These are phyloP conservation scores for Thymelicus lineola DNA, from an alignment of 2,888 invertebrate genomes.

Conservation along the genomic window DNA sequence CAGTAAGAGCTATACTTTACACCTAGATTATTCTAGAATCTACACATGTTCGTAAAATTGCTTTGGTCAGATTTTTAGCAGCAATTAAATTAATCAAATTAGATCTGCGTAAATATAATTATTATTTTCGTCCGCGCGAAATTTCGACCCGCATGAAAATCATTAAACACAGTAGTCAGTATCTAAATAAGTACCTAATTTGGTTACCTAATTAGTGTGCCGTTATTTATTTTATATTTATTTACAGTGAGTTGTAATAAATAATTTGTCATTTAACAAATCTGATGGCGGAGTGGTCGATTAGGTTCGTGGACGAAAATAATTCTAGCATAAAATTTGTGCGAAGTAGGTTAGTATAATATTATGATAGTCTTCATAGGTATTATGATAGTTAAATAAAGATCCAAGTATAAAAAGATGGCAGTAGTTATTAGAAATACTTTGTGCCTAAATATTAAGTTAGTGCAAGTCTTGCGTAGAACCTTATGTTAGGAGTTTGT, in stretches of 20 bases:
- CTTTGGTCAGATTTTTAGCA: constrained; percentile 14
- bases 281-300: neutral
- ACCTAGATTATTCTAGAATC: constrained; percentile 6
- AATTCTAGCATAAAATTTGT: constrained; percentile 1
- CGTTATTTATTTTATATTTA: too few relatives aligned
- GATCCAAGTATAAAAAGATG: constrained; percentile 7
- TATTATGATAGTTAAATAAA: neutral
- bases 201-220: too few relatives aligned
- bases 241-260: too few relatives aligned
- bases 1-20: constrained; percentile 13
- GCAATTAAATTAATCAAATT: too few relatives aligned
- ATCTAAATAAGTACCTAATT: too few relatives aligned
- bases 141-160: too few relatives aligned
- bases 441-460: constrained; percentile 3
- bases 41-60: constrained; percentile 13
- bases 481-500: neutral
- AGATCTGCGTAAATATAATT: too few relatives aligned
- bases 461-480: neutral
- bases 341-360: neutral
- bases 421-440: neutral
- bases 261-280: too few relatives aligned
- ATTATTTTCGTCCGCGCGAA: too few relatives aligned
- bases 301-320: neutral
- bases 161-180: too few relatives aligned
- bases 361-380: neutral